Conservation (phyloP, 2,888 invertebrate species). For the Epinotia nisella region DNA sequence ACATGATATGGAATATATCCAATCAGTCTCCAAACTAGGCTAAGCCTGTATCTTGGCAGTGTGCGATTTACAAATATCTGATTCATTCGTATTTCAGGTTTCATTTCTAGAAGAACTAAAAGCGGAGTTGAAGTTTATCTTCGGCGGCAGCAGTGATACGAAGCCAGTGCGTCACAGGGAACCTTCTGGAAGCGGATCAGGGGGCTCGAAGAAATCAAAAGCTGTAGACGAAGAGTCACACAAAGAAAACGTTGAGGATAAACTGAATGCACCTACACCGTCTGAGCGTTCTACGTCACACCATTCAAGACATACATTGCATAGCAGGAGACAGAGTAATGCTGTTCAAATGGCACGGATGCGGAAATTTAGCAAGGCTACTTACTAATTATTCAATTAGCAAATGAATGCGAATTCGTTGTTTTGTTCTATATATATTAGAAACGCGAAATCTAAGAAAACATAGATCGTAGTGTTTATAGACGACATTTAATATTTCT, state of each 20-base stretch:
- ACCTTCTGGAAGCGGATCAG: slow-evolving; percentile 66
- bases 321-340: slow-evolving; percentile 76
- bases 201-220: slow-evolving; percentile 61
- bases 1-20: too few species aligned
- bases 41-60: too few species aligned
- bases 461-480: too few species aligned
- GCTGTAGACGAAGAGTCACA: slow-evolving; percentile 57
- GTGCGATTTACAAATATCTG: too few species aligned
- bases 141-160: slow-evolving; percentile 88
- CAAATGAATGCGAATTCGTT: too few species aligned
- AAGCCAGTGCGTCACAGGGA: slow-evolving; percentile 86
- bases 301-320: slow-evolving; percentile 70
- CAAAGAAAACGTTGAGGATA: slow-evolving; percentile 54
- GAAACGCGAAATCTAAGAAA: too few species aligned
- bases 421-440: too few species aligned
- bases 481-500: too few species aligned
- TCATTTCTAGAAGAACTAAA: slow-evolving; percentile 87
- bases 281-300: slow-evolving; percentile 72
- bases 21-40: too few species aligned
- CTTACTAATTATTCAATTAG: background rate
- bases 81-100: slow-evolving; percentile 73
- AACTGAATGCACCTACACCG: slow-evolving; percentile 61
- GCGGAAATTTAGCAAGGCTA: slow-evolving; percentile 66
- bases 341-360: slow-evolving; percentile 74
- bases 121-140: slow-evolving; percentile 89